Evolutionary conservation across 2,888 invertebrate species (phyloP).

Genomic region (Trachelus troglodyta): DNA sequence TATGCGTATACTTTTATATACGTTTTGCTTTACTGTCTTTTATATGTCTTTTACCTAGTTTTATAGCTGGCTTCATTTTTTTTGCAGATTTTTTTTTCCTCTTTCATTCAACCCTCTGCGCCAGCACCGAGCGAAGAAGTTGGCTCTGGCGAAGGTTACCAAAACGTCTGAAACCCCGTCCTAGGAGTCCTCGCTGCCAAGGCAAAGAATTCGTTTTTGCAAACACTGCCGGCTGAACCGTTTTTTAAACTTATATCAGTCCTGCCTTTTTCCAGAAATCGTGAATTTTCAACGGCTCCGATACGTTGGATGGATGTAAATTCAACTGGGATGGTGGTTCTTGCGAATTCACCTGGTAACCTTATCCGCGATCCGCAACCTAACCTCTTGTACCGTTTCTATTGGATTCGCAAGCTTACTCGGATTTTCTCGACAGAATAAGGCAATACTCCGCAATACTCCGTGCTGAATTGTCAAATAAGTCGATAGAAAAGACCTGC

Average conservation of each 20-base stretch:
- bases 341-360: not conserved
- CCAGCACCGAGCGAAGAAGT: not conserved
- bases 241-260: not conserved
- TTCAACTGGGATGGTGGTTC: not conserved
- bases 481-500: not conserved
- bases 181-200: not conserved
- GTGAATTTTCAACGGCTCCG: not conserved
- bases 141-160: not conserved
- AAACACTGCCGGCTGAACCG: not conserved
- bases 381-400: not conserved
- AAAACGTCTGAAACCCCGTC: not conserved
- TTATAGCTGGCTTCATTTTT: not conserved
- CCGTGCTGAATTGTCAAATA: not conserved
- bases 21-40: not conserved
- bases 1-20: not conserved
- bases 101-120: not conserved
- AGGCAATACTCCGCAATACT: not conserved
- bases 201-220: not conserved
- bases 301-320: not conserved
- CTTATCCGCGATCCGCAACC: not conserved
- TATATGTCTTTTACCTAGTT: not conserved
- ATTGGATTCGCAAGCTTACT: not conserved
- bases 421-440: not conserved
- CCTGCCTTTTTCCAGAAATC: not conserved
- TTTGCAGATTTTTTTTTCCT: not conserved